Evolutionary conservation across 1,140 invertebrate species (phyloP), one percentile per base, ranked within the genome.

Genomic region (Amphibalanus amphitrite): DNA sequence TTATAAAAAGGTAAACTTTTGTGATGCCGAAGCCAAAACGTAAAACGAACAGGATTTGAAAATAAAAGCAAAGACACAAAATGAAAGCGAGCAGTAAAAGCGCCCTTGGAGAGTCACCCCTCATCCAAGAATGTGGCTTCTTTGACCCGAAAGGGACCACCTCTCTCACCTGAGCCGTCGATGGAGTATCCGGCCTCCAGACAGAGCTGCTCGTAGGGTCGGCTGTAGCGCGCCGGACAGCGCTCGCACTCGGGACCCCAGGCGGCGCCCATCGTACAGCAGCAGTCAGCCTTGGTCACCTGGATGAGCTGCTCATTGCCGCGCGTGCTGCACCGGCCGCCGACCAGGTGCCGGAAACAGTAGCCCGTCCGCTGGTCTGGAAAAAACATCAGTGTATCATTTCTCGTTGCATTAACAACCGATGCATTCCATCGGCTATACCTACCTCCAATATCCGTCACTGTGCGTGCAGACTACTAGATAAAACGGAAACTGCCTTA

Each of bases 201-300:
- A 78, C 92, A 94, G 3, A 94, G 82, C 71, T 88, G 84, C 73
- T 86, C 84, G 72, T 90, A 90, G 71, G 88, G 86, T 23, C 85
- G 83, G 10, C 88, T 87, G 70, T 86, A 87, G 71, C 83, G 84
- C 0, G 82, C 77, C 0, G 91, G 91, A 78, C 92, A 95, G 26
- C 85, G 79, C 79, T 93, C 90, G 80, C 92, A 95, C 38, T 85
- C 82, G 0, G 87, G 84, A 0, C 92, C 91, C 91, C 92, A 94
- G 0, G 91, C 91, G n/a, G 87, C 86, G 29, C 90, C 91, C 82
- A 91, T 88, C 0, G 90, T 89, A 77, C 91, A 92, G 78, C 92
- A 95, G 77, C 92, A 95, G 76, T 90, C 87, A 0, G 87, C 87
- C 77, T 87, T 89, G 0, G 85, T 89, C 17, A 86, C 84, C 76